Evolutionary conservation across 1,140 invertebrate genomes (phyloP), one percentile per base, ranked within the genome.

Genomic region (Calliopsis andreniformis): DNA sequence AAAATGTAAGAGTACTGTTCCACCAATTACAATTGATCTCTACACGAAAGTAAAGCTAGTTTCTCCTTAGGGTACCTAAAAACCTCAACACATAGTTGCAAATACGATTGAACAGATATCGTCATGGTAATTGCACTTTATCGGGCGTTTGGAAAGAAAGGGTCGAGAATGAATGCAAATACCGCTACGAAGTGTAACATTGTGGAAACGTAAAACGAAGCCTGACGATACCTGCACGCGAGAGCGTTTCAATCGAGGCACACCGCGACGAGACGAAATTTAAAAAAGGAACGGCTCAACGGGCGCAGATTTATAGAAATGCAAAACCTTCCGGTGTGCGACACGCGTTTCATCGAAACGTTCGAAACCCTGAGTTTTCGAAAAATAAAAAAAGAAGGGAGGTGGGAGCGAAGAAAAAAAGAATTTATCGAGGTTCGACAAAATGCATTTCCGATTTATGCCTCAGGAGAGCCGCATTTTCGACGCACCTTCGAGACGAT

Each of bases 261-360:
- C 35, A 45, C 45, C 66, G 39, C 45, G 32, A n/a, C n/a, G n/a
- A 78, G 72, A 63, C 51, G 62, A 58, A 78, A 69, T 72, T 70
- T 35, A 55, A 79, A 84, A 84, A 79, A 79, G 56, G 61, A 53
- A 35, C 51, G 18, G 28, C n/a, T 47, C 58, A 51, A 20, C 56
- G 47, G 43, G 32, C 51, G 20, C 49, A 77, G 69, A 82, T 84
- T 79, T 79, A 63, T 81, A 84, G 68, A 82, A 85, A 85, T 79
- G 79, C 61, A 69, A 64, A 73, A 67, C 59, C 28, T 51, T 67
- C 55, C 16, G 53, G 20, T 32, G 30, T 30, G 5, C 35, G 53
- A 30, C 25, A 28, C 30, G 39, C 18, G 56, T 35, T 53, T 32
- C 39, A 43, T 35, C 3, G 53, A 47, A 69, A 79, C 45, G 49